Evolutionary conservation across 2,888 invertebrate genomes (phyloP).

Genomic region (Eupeodes latifasciatus): DNA sequence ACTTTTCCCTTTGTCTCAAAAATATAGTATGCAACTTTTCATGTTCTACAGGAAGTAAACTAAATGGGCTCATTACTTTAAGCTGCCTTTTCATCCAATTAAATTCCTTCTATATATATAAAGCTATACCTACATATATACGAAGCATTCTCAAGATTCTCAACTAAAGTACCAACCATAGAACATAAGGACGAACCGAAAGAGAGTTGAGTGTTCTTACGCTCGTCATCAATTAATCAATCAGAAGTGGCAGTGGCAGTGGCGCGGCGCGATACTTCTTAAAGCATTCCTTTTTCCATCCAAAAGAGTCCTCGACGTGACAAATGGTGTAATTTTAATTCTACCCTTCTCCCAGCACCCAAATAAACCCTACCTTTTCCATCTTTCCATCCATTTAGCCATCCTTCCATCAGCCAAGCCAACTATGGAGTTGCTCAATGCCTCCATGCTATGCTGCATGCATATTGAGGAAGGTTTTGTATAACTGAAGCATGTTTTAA

Average conservation of each 20-base stretch:
- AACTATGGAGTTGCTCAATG: not conserved
- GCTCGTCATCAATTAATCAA: slow-evolving; percentile 73
- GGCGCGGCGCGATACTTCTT: slow-evolving; percentile 1
- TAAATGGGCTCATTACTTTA: slow-evolving; percentile 52
- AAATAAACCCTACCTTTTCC: too few relatives aligned
- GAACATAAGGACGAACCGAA: slow-evolving; percentile 4
- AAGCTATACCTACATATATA: too few relatives aligned
- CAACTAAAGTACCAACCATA: slow-evolving; percentile 26
- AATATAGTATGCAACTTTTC: not conserved
- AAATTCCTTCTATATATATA: slow-evolving; percentile 18
- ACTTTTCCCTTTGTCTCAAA: not conserved
- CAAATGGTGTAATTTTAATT: slow-evolving; percentile 69
- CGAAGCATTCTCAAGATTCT: slow-evolving; percentile 25
- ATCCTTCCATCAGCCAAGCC: too few relatives aligned
- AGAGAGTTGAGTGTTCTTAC: slow-evolving; percentile 48
- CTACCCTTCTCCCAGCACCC: slow-evolving; percentile 17
- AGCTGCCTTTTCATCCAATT: slow-evolving; percentile 50
- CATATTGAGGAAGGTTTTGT: not conserved
- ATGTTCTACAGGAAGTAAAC: slow-evolving; percentile 28
- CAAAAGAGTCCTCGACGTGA: slow-evolving; percentile 47
- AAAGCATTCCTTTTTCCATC: slow-evolving; percentile 35
- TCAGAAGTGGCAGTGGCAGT: slow-evolving; percentile 52
- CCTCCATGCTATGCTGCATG: not conserved
- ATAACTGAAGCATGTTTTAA: slow-evolving; percentile 42
- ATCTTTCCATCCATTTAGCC: not conserved